Evolutionary conservation across 2,888 invertebrate species (phyloP).

Genomic region (Chrysomela aeneicollis): DNA sequence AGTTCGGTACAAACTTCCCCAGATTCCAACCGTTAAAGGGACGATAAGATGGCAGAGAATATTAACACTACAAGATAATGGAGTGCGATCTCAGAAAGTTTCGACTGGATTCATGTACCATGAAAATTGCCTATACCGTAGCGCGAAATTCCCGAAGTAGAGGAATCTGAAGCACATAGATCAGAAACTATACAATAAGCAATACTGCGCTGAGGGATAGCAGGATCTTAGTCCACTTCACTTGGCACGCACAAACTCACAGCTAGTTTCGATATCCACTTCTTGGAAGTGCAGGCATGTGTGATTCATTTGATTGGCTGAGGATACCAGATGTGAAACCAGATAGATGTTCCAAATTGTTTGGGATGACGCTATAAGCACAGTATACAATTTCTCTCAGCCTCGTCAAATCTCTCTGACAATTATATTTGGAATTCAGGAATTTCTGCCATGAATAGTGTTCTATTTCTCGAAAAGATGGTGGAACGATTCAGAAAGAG

Average conservation of each 20-base stretch:
- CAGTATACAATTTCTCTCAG: no score
- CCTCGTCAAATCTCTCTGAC: no score
- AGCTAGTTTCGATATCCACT: not conserved
- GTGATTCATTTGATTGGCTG: no score
- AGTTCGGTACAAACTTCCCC: no score
- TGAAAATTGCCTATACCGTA: not conserved
- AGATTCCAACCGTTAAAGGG: not conserved
- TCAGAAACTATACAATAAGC: not conserved
- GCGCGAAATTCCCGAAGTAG: not conserved
- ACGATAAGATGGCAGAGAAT: not conserved
- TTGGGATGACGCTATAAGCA: no score
- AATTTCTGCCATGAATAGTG: no score
- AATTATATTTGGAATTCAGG: no score
- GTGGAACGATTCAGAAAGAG: not conserved
- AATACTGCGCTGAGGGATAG: not conserved
- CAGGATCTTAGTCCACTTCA: not conserved
- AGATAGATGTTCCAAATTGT: no score
- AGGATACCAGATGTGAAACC: no score
- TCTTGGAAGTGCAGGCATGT: no score
- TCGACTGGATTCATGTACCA: not conserved
- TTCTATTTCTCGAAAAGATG: not conserved
- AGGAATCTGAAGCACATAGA: not conserved
- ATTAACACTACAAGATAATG: slow-evolving; percentile 5
- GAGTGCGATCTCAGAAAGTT: not conserved
- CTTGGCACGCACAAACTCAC: not conserved